A percentile compares a stretch with the other conserved stretches of the same genome.
Conservation (phyloP, 2,888 invertebrate genomes). For the Dicroscelio sp. region DNA sequence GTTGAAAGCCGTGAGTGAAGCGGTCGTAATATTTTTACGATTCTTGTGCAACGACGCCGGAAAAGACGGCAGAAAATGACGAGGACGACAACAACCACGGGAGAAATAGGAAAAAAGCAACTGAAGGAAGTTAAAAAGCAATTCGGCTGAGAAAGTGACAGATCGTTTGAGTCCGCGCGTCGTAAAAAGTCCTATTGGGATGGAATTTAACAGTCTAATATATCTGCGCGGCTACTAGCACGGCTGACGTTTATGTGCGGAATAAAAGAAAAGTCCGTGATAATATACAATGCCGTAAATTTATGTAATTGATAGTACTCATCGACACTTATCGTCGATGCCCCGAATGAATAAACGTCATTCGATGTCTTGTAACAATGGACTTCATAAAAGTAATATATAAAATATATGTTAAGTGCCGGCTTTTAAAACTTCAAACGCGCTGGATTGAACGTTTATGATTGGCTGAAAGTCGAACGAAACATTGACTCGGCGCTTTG, state of each 20-base stretch:
- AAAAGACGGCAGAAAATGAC: conserved; percentile 3
- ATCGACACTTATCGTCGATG: conserved; percentile 41
- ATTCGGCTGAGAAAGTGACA: conserved; percentile 75
- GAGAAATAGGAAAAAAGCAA: background rate
- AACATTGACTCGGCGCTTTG: conserved; percentile 54
- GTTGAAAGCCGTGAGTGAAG: conserved; percentile 53
- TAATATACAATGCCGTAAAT: conserved; percentile 71
- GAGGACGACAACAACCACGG: background rate
- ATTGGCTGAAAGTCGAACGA: conserved; percentile 17
- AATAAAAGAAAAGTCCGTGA: conserved; percentile 67
- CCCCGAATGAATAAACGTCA: conserved; percentile 39
- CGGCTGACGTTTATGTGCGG: conserved; percentile 62
- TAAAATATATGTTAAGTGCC: conserved; percentile 48
- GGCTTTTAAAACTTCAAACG: conserved; percentile 34
- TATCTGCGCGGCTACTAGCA: conserved; percentile 49
- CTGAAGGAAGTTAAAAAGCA: conserved; percentile 67
- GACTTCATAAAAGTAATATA: conserved; percentile 49
- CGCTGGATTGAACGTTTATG: conserved; percentile 40
- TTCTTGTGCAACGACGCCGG: conserved; percentile 43
- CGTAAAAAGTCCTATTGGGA: conserved; percentile 62
- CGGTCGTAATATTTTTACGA: conserved; percentile 69
- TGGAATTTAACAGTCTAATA: conserved; percentile 62
- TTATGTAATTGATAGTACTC: conserved; percentile 67
- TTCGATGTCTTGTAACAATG: conserved; percentile 24
- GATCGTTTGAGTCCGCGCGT: conserved; percentile 65